Percentiles rank a stretch among this genome's conserved stretches.
These are phyloP conservation scores for Lepus americanus DNA, from an alignment of 2,113 vertebrate species.

Conservation along the genomic window DNA sequence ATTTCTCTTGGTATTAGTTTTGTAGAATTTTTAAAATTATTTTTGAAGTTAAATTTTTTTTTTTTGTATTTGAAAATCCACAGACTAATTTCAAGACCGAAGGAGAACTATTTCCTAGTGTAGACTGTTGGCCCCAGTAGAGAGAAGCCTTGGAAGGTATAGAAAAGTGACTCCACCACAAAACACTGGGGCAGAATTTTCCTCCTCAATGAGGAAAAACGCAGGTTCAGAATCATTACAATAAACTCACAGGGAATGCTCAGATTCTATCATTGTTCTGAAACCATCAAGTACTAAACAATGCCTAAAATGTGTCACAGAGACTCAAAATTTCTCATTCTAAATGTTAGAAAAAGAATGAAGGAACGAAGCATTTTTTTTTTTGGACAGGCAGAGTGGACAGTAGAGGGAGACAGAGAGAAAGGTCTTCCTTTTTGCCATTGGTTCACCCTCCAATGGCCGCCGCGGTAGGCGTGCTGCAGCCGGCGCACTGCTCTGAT, in stretches of 20 bases:
- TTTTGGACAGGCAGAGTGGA: too few relatives aligned
- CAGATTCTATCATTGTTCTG: neutral
- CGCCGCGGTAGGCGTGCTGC: too few relatives aligned
- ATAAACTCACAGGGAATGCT: neutral
- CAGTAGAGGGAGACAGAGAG: too few relatives aligned
- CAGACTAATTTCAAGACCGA: neutral
- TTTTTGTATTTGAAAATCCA: neutral
- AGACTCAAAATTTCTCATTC: neutral
- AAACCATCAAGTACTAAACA: neutral
- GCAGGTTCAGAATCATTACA: neutral
- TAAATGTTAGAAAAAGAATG: neutral
- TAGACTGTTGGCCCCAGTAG: neutral
- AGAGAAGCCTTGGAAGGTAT: accelerated
- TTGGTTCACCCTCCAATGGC: too few relatives aligned
- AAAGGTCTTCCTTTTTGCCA: too few relatives aligned
- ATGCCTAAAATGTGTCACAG: neutral
- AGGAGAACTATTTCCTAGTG: neutral
- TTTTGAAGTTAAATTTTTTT: neutral
- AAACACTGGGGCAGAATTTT: accelerated
- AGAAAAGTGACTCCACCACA: neutral
- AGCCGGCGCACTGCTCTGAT: too few relatives aligned
- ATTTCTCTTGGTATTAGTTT: neutral
- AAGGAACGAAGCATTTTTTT: neutral
- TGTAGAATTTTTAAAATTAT: neutral
- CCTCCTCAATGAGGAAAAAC: neutral